Base-by-base conservation (phyloP, 2,113 vertebrate species). In the Mungos mungo region DNA sequence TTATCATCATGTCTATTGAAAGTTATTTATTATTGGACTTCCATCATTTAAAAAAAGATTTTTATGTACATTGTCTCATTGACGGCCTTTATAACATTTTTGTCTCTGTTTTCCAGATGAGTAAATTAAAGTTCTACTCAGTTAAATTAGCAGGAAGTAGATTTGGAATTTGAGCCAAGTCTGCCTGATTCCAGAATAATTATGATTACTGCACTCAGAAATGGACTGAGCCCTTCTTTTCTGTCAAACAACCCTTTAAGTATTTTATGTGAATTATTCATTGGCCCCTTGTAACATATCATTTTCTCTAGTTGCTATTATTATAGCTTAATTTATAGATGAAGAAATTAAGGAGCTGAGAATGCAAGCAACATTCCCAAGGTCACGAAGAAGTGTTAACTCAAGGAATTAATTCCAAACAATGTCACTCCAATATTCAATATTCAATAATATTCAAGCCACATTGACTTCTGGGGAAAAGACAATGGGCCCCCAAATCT, bases 41-140 rank as follows among this genome's bases (percentile, higher is more conserved):
- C 33, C 6, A 76, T 8, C 6, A 60, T 21, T 52, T 63, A 33
- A 60, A 7, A 7, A n/a, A 68, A 72, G 13, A 60, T 25, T 35
- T 74, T 85, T 66, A 31, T 29, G 2, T 29, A 6, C 3, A 33
- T 41, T 35, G 57, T 25, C 13, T 68, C 7, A n/a, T 21, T 47
- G 27, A 74, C 7, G 83, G 15, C 31, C 72, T 38, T 13, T n/a
- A 2, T 25, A 81, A 83, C 2, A 2, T 84, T 77, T 54, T 41
- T 68, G 0, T 41, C 19, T 89, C 29, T 90, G 21, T 16, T 93
- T 96, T 84, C 2, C 10, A 88, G n/a, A 84, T 84, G n/a, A 92
- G 14, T 21, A 87, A 94, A 29, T 31, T 69, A 60, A 82, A 33
- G 16, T 2, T 23, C 0, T 12, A 7, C 63, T 2, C 4, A 88